Conservation (phyloP, 1,140 invertebrate genomes). For the Frieseomelitta varia region DNA sequence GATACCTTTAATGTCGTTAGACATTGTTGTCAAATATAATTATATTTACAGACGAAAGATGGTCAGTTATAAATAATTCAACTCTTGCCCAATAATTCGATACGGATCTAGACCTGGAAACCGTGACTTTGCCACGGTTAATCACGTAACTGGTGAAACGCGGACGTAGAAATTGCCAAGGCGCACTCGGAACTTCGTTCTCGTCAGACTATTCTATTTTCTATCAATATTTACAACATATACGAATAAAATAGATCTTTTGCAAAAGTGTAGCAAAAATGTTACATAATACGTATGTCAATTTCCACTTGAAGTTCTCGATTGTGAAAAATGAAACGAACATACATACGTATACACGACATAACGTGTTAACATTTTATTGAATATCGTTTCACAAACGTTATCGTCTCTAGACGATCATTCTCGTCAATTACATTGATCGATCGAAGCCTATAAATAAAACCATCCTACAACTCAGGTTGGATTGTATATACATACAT, state of each 20-base stretch:
- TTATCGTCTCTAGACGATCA: background rate
- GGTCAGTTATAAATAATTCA: background rate
- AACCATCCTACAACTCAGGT: background rate
- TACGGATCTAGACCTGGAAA: conserved; percentile 7
- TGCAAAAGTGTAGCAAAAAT: no score
- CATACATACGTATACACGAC: background rate
- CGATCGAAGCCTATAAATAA: conserved; percentile 31
- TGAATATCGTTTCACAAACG: background rate
- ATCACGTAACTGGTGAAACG: conserved; percentile 17
- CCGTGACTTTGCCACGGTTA: conserved; percentile 13
- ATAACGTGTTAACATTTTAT: background rate
- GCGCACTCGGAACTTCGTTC: background rate
- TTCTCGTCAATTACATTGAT: background rate
- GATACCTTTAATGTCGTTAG: background rate
- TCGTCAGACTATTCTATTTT: background rate
- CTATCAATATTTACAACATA: background rate
- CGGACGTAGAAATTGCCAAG: background rate
- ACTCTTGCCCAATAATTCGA: background rate
- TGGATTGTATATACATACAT: background rate
- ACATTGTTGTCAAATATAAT: background rate
- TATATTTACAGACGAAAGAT: background rate
- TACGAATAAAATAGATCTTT: background rate
- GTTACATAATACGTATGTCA: no score
- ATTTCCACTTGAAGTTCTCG: background rate
- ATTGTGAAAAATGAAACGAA: background rate